These are phyloP conservation scores for Myripristis murdjan DNA, from an alignment of 2,797 vertebrate species.

Conservation along the genomic window DNA sequence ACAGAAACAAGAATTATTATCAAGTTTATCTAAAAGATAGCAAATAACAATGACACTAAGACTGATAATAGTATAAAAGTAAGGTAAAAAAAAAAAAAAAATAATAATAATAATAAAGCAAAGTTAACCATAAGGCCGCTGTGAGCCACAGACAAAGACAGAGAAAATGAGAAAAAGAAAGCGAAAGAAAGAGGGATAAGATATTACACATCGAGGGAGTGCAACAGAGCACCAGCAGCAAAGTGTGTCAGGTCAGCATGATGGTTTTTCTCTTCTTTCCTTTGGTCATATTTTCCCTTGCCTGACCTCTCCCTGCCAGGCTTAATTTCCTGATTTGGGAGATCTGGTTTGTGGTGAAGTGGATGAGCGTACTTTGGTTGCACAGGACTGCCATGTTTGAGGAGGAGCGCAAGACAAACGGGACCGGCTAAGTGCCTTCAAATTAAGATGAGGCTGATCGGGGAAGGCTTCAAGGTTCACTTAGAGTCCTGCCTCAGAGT, in stretches of 20 bases:
- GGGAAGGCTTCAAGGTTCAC: constrained; percentile 58
- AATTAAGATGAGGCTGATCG: constrained; percentile 57
- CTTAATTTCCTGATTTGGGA: constrained; percentile 72
- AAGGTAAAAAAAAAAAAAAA: neutral
- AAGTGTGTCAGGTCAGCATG: constrained; percentile 39
- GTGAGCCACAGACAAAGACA: constrained; percentile 3
- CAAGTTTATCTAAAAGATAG: neutral
- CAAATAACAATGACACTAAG: too few relatives aligned
- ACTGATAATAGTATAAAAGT: too few relatives aligned
- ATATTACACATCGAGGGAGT: neutral
- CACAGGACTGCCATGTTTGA: constrained; percentile 21
- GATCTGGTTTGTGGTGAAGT: constrained; percentile 60
- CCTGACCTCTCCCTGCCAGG: constrained; percentile 54
- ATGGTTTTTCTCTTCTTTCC: constrained; percentile 44
- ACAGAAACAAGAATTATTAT: neutral
- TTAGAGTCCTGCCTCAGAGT: constrained; percentile 26
- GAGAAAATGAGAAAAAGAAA: neutral
- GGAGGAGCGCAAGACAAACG: constrained; percentile 30
- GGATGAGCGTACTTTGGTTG: constrained; percentile 73
- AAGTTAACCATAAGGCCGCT: neutral
- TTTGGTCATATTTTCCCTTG: constrained; percentile 67
- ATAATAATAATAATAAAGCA: too few relatives aligned
- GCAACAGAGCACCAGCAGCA: neutral
- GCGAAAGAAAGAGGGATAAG: constrained; percentile 2
- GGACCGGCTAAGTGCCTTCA: constrained; percentile 38